A percentile compares a stretch with the other conserved stretches of the same genome.
Evolutionary conservation across 1,140 invertebrate species (phyloP).

Genomic region (Parasteatoda tepidariorum): DNA sequence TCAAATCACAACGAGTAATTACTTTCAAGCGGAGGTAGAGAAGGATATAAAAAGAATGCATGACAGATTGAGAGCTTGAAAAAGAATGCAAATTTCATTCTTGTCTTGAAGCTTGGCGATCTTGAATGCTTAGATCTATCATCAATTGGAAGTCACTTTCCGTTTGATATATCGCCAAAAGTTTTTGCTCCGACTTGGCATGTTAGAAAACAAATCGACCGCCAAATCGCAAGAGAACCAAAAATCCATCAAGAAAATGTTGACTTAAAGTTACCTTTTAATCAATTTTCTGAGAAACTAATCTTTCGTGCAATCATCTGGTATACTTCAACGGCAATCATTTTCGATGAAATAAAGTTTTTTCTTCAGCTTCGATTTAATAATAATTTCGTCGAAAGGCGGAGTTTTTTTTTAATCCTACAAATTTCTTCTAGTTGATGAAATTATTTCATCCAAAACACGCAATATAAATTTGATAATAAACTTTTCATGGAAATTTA

Average conservation of each 20-base stretch:
- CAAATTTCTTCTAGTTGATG: background rate
- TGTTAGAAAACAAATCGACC: background rate
- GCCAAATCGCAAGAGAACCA: background rate
- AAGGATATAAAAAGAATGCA: background rate
- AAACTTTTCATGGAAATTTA: too few species aligned
- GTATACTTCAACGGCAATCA: background rate
- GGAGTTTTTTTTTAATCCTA: background rate
- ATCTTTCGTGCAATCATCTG: background rate
- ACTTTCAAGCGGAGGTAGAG: slow-evolving; percentile 21
- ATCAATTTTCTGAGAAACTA: background rate
- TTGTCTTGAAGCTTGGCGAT: slow-evolving; percentile 40
- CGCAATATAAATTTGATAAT: too few species aligned
- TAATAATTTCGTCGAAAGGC: background rate
- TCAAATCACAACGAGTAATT: slow-evolving; percentile 52
- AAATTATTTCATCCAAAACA: background rate
- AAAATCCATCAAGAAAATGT: background rate
- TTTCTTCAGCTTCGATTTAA: background rate
- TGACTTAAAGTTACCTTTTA: background rate
- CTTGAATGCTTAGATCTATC: slow-evolving; percentile 24
- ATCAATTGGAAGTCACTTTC: slow-evolving; percentile 48
- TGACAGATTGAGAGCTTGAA: slow-evolving; percentile 38
- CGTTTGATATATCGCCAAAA: slow-evolving; percentile 48
- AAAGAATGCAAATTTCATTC: slow-evolving; percentile 50
- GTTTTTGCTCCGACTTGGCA: slow-evolving; percentile 7
- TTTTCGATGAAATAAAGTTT: background rate